These are phyloP conservation scores for Spisula subtruncata DNA, from an alignment of 2,888 invertebrate species.

Conservation along the genomic window DNA sequence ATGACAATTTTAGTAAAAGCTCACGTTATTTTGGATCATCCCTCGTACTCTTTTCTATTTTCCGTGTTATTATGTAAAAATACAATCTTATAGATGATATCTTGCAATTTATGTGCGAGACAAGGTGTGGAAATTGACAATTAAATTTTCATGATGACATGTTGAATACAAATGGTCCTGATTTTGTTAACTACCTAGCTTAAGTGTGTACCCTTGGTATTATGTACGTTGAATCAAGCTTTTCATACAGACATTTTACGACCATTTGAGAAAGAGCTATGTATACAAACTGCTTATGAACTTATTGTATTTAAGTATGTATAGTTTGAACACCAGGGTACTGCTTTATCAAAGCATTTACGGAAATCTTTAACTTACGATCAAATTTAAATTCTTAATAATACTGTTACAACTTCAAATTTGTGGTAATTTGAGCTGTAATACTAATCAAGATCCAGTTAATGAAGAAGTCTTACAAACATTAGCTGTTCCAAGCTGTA, in stretches of 20 bases:
- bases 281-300: conserved; percentile 4
- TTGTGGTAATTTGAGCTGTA: no score
- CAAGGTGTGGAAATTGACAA: conserved; percentile 62
- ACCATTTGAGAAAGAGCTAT: not conserved
- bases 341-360: no score
- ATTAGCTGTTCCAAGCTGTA: no score
- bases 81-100: conserved; percentile 52
- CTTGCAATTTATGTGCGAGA: conserved; percentile 54
- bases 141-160: conserved; percentile 53
- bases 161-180: conserved; percentile 36
- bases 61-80: conserved; percentile 37
- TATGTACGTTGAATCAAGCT: not conserved
- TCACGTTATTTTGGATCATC: no score
- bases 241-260: not conserved
- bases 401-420: no score
- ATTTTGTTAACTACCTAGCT: conserved; percentile 33
- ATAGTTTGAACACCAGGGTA: not conserved
- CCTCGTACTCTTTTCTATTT: conserved; percentile 26
- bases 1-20: no score
- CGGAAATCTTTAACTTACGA: no score
- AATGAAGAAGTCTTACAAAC: no score
- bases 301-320: not conserved
- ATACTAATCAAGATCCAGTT: no score
- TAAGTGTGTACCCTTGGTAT: not conserved
- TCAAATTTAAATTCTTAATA: no score